Evolutionary conservation across 2,113 vertebrate species (phyloP).

Genomic region (Pygoscelis antarcticus): DNA sequence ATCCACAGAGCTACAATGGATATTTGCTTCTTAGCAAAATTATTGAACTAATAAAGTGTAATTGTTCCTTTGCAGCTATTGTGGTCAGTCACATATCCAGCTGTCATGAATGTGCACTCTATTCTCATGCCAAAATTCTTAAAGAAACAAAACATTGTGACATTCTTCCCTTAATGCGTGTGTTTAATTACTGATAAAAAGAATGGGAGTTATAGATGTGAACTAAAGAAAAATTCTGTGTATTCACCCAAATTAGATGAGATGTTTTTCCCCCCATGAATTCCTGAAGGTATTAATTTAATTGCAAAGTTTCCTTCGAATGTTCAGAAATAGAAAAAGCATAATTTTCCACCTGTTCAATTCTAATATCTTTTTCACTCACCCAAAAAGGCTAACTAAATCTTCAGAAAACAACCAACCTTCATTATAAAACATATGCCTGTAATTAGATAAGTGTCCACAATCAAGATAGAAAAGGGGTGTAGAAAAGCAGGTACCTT

Average conservation of each 20-base stretch:
- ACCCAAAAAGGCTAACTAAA: not conserved
- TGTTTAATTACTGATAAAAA: slow-evolving; percentile 74
- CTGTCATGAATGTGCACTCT: slow-evolving; percentile 50
- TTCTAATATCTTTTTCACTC: not conserved
- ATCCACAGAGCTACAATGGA: not conserved
- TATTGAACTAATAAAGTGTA: slow-evolving; percentile 69
- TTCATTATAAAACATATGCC: not conserved
- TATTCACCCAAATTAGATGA: slow-evolving; percentile 37
- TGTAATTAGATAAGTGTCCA: not conserved
- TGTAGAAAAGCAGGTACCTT: not conserved
- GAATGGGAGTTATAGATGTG: slow-evolving; percentile 53
- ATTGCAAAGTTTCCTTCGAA: slow-evolving; percentile 19
- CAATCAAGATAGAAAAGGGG: not conserved
- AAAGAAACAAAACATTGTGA: slow-evolving; percentile 66
- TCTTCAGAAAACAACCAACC: not conserved
- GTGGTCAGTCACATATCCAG: slow-evolving; percentile 64
- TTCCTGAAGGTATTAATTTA: slow-evolving; percentile 8
- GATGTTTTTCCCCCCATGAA: not conserved
- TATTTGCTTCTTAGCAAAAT: slow-evolving; percentile 63
- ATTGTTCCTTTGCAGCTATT: slow-evolving; percentile 69
- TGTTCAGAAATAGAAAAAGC: not conserved
- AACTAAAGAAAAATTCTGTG: slow-evolving; percentile 43
- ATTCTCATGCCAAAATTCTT: slow-evolving; percentile 70
- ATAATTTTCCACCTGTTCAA: not conserved
- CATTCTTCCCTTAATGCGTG: slow-evolving; percentile 55